phyloP scores from a whole-genome alignment of 2,797 vertebrate species.

The Sebastes dallii region DNA sequence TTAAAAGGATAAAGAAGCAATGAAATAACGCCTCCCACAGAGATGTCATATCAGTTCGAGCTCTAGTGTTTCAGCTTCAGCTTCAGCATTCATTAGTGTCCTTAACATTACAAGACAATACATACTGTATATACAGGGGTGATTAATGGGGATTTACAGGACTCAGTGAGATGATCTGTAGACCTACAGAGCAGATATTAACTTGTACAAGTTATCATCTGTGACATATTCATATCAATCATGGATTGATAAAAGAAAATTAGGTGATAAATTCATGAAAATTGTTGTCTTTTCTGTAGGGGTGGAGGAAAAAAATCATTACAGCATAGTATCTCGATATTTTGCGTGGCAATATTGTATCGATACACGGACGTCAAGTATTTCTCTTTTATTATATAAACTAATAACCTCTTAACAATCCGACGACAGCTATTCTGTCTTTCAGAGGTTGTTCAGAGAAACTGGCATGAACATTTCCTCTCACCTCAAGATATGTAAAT shows the following conservation, averaged over 20 bases:
- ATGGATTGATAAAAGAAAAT: background rate
- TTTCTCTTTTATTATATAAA: too few relatives aligned
- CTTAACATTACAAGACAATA: background rate
- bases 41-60: background rate
- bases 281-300: background rate
- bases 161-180: slow-evolving; percentile 6
- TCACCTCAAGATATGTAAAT: too few relatives aligned
- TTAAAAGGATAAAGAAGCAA: background rate
- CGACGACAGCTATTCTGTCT: too few relatives aligned
- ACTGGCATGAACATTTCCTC: too few relatives aligned
- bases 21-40: background rate
- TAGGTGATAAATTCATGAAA: background rate
- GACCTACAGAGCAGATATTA: slow-evolving; percentile 4
- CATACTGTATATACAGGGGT: background rate
- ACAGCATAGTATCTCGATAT: too few relatives aligned
- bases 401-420: too few relatives aligned
- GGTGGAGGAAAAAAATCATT: too few relatives aligned
- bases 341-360: too few relatives aligned
- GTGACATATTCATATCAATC: slow-evolving; percentile 21
- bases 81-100: slow-evolving; percentile 3
- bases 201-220: background rate
- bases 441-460: too few relatives aligned
- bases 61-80: background rate
- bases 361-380: too few relatives aligned
- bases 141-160: slow-evolving; percentile 21